A percentile compares a stretch with the other conserved stretches of the same genome.
These are phyloP conservation scores for Hetaerina americana DNA, from an alignment of 1,140 invertebrate species.

Conservation along the genomic window DNA sequence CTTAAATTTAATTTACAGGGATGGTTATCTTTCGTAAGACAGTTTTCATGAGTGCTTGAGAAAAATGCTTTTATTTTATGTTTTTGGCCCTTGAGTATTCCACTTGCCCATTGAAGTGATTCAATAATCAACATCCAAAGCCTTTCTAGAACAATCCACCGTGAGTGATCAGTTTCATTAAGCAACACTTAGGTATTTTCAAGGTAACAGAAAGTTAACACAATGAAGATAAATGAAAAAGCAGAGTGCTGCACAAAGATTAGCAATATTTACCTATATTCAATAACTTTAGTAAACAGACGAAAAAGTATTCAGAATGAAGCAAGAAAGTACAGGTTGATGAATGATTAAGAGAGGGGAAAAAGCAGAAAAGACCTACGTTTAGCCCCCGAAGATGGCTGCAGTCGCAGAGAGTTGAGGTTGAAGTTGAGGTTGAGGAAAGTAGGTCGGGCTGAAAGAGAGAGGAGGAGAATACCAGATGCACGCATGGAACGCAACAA, in stretches of 20 bases:
- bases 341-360: background rate
- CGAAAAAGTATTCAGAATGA: conserved; percentile 16
- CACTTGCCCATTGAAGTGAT: too few relatives aligned
- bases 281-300: conserved; percentile 10
- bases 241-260: background rate
- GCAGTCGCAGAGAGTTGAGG: conserved; percentile 77
- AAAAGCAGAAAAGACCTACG: conserved; percentile 30
- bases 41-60: too few relatives aligned
- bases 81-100: too few relatives aligned
- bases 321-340: conserved; percentile 15
- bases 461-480: conserved; percentile 3
- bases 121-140: too few relatives aligned
- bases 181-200: background rate
- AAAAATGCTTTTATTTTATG: too few relatives aligned
- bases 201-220: background rate
- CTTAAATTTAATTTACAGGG: background rate
- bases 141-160: background rate
- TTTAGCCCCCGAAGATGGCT: conserved; percentile 53
- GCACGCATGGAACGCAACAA: background rate
- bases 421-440: conserved; percentile 92
- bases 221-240: background rate
- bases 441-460: conserved; percentile 86
- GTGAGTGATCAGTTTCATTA: background rate
- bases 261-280: conserved; percentile 1
- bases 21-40: too few relatives aligned